Evolutionary conservation across 1,140 invertebrate species (phyloP).

Genomic region (Hycleus phaleratus): DNA sequence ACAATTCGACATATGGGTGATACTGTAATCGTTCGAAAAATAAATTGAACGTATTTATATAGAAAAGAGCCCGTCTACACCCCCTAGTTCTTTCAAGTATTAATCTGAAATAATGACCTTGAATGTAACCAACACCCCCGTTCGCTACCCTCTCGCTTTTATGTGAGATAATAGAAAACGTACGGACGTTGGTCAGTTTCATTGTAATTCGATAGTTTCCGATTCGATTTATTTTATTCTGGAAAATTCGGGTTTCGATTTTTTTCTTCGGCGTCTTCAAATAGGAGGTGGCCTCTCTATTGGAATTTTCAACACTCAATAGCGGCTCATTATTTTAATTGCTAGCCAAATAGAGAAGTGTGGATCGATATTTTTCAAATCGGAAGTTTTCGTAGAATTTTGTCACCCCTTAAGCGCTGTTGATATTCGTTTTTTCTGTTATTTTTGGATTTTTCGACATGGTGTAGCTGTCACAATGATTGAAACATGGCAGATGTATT

Average conservation of each 20-base stretch:
- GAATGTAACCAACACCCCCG: neutral
- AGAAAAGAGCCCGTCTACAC: too few relatives aligned
- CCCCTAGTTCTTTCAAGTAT: slow-evolving; percentile 4
- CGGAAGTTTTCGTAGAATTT: slow-evolving; percentile 26
- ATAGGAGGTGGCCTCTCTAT: too few relatives aligned
- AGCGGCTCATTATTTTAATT: slow-evolving; percentile 26
- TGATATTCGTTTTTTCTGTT: slow-evolving; percentile 35
- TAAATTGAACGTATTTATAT: too few relatives aligned
- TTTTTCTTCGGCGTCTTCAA: too few relatives aligned
- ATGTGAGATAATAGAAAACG: too few relatives aligned
- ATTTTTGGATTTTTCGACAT: slow-evolving; percentile 35
- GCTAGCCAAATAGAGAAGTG: slow-evolving; percentile 28
- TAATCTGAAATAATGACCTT: slow-evolving; percentile 13
- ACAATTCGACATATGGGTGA: too few relatives aligned
- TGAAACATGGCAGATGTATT: slow-evolving; percentile 41
- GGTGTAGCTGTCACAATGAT: slow-evolving; percentile 37
- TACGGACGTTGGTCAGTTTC: too few relatives aligned
- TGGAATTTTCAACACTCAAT: too few relatives aligned
- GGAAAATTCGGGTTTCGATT: too few relatives aligned
- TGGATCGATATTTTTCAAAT: slow-evolving; percentile 32
- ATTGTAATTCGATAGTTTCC: too few relatives aligned
- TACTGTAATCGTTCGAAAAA: too few relatives aligned
- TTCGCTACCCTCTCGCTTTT: neutral
- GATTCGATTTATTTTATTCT: too few relatives aligned
- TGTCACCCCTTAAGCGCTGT: neutral